A percentile compares a stretch with the other conserved stretches of the same genome.
Conservation (phyloP, 2,113 vertebrate genomes). For the Pelobates fuscus region DNA sequence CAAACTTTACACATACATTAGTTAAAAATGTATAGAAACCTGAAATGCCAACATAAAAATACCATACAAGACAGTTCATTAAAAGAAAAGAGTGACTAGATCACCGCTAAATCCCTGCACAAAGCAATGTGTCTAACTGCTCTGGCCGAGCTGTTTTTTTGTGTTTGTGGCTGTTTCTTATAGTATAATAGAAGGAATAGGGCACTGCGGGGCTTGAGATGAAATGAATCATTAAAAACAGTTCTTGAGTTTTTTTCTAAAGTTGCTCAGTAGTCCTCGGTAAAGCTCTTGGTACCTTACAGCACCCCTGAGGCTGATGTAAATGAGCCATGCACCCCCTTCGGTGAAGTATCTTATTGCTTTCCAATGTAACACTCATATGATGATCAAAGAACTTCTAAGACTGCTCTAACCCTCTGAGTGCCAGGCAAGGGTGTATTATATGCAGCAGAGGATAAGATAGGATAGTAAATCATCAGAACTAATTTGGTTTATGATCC, state of each 20-base stretch:
- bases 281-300: conserved; percentile 32
- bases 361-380: conserved; percentile 13
- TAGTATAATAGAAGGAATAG: conserved; percentile 23
- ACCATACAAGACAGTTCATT: too few relatives aligned
- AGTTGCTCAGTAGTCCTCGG: conserved; percentile 26
- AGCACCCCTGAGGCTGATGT: conserved; percentile 23
- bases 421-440: too few relatives aligned
- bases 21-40: too few relatives aligned
- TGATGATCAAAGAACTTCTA: neutral
- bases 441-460: too few relatives aligned
- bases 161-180: conserved; percentile 30
- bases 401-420: neutral
- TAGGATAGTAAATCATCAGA: too few relatives aligned
- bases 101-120: too few relatives aligned
- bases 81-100: too few relatives aligned
- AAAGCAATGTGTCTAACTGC: neutral
- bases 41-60: too few relatives aligned
- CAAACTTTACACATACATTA: too few relatives aligned
- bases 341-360: conserved; percentile 22
- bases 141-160: neutral
- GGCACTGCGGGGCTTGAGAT: conserved; percentile 23
- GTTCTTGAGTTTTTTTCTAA: conserved; percentile 20
- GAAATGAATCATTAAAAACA: conserved; percentile 43
- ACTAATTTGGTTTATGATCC: too few relatives aligned
- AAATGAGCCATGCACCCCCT: conserved; percentile 34